These are phyloP conservation scores for Rhynchonycteris naso DNA, from an alignment of 2,797 vertebrate genomes.

Conservation along the genomic window DNA sequence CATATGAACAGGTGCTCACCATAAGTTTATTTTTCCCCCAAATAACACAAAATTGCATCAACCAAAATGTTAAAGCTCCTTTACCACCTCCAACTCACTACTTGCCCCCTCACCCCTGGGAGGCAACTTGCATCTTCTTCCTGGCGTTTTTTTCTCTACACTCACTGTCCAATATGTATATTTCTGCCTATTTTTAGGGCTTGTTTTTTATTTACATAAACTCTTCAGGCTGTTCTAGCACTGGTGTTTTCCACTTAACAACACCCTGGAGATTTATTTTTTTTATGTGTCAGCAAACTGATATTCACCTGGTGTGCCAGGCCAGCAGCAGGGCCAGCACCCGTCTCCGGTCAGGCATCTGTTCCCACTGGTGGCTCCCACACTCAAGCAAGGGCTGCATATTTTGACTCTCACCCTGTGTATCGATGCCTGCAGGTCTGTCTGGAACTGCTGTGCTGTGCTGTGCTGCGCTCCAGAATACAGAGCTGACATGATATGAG, in stretches of 20 bases:
- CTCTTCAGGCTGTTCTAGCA: background rate
- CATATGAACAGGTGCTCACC: background rate
- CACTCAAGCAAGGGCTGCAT: background rate
- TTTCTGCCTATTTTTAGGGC: slow-evolving; percentile 49
- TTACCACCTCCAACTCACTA: background rate
- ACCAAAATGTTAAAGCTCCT: background rate
- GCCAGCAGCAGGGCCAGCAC: background rate
- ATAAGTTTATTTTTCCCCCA: background rate
- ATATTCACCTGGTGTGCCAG: background rate
- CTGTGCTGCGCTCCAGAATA: fast-evolving
- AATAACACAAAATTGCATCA: background rate
- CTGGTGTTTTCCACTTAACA: slow-evolving; percentile 58
- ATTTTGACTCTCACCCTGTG: background rate
- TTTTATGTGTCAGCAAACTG: slow-evolving; percentile 50
- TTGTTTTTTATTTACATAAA: slow-evolving; percentile 65
- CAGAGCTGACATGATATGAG: too few species aligned
- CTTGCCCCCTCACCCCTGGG: fast-evolving
- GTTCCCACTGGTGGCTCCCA: background rate
- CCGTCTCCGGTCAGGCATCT: background rate
- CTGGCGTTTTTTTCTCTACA: background rate
- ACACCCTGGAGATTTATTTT: slow-evolving; percentile 24
- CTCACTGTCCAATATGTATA: slow-evolving; percentile 8
- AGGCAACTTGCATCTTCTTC: background rate
- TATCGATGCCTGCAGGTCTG: fast-evolving
- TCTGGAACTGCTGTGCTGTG: background rate